Evolutionary conservation across 2,797 vertebrate species (phyloP), one percentile per base, ranked within the genome.

Genomic region (Lates japonicus): DNA sequence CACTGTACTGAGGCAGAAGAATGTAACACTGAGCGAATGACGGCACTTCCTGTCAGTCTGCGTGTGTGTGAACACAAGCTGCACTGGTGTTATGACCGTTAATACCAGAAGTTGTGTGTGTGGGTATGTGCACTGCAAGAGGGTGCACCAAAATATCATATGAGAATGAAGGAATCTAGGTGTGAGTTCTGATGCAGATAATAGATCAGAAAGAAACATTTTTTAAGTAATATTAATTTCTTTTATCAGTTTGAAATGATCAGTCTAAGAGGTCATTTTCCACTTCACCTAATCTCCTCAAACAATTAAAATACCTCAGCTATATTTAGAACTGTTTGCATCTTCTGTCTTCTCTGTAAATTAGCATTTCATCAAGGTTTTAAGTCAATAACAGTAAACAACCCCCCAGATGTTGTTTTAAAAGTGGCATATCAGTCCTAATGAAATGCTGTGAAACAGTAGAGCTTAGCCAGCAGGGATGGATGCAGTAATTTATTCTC

Each of bases 401-500:
- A 77, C 54, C 39, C 52, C 52, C 60, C 81, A 80, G 70, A 83
- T 70, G 71, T 86, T 67, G 33, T 73, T 81, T 76, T 51, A 77
- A 83, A 85, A 65, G 41, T 35, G n/a, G 19, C 70, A 69, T 85
- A 80, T 88, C 51, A 57, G 78, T 82, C 78, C 75, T 78, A 88
- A 87, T 88, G 74, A 87, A 87, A 80, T 80, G 83, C 66, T 70
- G 58, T 29, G 75, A 87, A 86, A 78, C 29, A 25, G 54, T 39
- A 31, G 83, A 73, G 61, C 57, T 76, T 16, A 73, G 66, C 81
- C 91, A 90, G 84, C 87, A 82, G 84, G 86, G 67, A 88, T 76
- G 80, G 79, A 81, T 73, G 66, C 86, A 70, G 61, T 86, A 37
- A 93, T 88, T 90, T 80, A 88, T 91, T 88, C 69, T 82, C 80